Base-by-base conservation (phyloP, 2,888 invertebrate species). In the Acleris holmiana region DNA sequence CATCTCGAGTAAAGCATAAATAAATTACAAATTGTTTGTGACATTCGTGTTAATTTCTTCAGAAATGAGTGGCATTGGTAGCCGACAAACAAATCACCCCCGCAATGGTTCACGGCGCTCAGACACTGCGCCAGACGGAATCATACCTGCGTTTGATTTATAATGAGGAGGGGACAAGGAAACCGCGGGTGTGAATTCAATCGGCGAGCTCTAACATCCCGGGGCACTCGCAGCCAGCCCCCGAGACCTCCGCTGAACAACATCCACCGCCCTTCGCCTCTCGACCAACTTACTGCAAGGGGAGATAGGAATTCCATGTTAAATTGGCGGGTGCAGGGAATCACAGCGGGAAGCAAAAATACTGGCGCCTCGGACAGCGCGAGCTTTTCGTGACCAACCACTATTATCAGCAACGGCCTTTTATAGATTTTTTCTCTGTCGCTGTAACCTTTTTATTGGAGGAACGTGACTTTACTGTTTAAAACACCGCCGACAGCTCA, bases 131-230 rank as follows among this genome's bases (percentile, higher is more conserved):
- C 78, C 79, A 83, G 89, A 88, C 89, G 80, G 82, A 83, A 80
- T 79, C 82, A 79, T 88, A 89, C 87, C 91, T 92, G 91, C 87
- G 79, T 87, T 89, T 92, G 91, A 92, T 91, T 92, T 91, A 91
- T 89, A 89, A 86, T 85, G 80, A 86, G 84, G 77, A 86, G 89
- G 90, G 89, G 86, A 86, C 86, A 84, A 71, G 77, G 72, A 79
- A 83, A 81, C 83, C 80, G 82, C 81, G 85, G 83, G 88, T 87
- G 87, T 86, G 86, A 88, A 89, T 86, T 86, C 84, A 86, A 86
- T 87, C 85, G 82, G 82, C 80, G 79, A 83, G 78, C 75, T 82
- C 79, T 74, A 76, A 78, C 79, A 73, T 85, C 81, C 80, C 80
- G 82, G 76, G 81, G 82, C 75, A 77, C 73, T 72, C 67, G 61